Evolutionary conservation across 2,797 vertebrate species (phyloP), one percentile per base, ranked within the genome.

Genomic region (Momotus momota): DNA sequence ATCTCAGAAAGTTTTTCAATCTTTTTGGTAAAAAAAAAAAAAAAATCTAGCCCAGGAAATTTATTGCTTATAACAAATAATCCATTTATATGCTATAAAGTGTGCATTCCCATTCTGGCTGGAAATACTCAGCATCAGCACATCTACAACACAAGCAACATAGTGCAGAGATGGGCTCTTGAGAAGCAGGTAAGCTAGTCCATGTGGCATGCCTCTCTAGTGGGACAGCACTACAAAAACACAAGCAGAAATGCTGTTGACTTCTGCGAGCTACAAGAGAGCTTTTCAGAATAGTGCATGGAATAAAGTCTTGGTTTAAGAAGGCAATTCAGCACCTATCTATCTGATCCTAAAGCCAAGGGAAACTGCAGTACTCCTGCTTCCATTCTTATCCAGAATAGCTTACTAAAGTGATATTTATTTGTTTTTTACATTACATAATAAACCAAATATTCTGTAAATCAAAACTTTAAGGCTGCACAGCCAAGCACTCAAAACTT

Each of bases 1-100:
- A 61, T 80, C 52, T 29, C 43, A 85, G 64, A 46, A 78, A 72
- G 48, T 43, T 95, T 94, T 94, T 95, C 74, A 74, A 11, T 72
- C 22, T 73, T 84, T 80, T 77, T 92, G 48, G 35, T 35, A 65
- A 26, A 35, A 58, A 31, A 40, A 58, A 31, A 40, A 9, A 49
- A 79, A 69, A 14, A 15, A 12, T 41, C 43, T 10, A 14, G 52
- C 26, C 46, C 71, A 86, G 52, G 67, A 91, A 93, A 93, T 87
- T n/a, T 78, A 86, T 51, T 94, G 62, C 81, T 90, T 80, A 21
- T 89, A 92, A 40, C 31, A 94, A 94, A 88, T 9, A 96, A 95
- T 81, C 84, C 35, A 67, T 79, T 67, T 72, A 31, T 38, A 79
- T 40, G 41, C 57, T 52, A 84, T 52, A 40, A 84, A 88, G 35